phyloP scores from a whole-genome alignment of 2,888 invertebrate genomes.

The Lepidochitona cinerea region DNA sequence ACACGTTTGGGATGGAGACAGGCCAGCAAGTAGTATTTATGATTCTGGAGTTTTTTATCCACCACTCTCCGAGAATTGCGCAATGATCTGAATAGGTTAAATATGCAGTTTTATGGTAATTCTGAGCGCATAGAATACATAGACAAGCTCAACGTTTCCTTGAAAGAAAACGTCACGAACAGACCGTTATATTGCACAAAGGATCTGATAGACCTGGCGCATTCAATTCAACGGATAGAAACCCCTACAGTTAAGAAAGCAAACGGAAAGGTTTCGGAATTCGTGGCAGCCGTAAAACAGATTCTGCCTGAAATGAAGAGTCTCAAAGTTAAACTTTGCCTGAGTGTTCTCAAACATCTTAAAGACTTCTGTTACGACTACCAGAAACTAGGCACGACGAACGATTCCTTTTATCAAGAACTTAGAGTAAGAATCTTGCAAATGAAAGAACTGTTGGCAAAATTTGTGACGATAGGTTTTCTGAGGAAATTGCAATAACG shows the following conservation, averaged over 20 bases:
- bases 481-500: slow-evolving; percentile 13
- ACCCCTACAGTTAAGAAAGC: neutral
- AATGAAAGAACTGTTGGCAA: neutral
- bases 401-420: slow-evolving; percentile 16
- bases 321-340: neutral
- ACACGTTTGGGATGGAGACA: too few species aligned
- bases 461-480: slow-evolving; percentile 15
- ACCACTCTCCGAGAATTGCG: too few species aligned
- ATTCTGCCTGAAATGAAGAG: neutral
- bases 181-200: too few species aligned
- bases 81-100: too few species aligned
- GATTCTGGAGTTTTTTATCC: too few species aligned
- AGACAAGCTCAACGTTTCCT: too few species aligned
- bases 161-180: too few species aligned
- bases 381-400: slow-evolving; percentile 13
- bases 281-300: neutral
- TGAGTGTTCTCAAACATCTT: slow-evolving; percentile 11
- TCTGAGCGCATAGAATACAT: too few species aligned
- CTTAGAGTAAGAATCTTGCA: neutral
- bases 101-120: too few species aligned
- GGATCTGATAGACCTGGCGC: too few species aligned
- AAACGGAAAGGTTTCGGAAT: neutral
- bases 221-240: too few species aligned
- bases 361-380: slow-evolving; percentile 17
- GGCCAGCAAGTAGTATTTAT: too few species aligned